Evolutionary conservation across 1,140 invertebrate genomes (phyloP).

Genomic region (Cephus cinctus): DNA sequence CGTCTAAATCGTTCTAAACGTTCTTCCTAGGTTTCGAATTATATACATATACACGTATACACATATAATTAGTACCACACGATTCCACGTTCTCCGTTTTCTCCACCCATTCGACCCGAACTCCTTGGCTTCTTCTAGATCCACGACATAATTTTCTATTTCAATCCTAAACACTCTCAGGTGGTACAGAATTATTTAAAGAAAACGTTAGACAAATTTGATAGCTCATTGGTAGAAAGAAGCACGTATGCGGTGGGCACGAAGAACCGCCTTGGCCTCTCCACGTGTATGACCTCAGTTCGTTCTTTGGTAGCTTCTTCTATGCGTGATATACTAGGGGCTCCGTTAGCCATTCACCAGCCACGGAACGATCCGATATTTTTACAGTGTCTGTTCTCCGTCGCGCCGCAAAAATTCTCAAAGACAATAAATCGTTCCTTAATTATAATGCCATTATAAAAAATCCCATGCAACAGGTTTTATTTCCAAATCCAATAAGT

Average conservation of each 20-base stretch:
- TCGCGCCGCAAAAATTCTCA: not conserved
- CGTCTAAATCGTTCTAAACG: too few relatives aligned
- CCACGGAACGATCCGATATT: not conserved
- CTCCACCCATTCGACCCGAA: too few relatives aligned
- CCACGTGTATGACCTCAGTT: slow-evolving; percentile 22
- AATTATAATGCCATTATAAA: too few relatives aligned
- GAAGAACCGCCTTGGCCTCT: slow-evolving; percentile 9
- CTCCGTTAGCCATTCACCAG: too few relatives aligned
- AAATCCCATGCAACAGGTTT: too few relatives aligned
- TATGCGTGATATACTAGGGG: not conserved
- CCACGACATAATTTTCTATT: not conserved
- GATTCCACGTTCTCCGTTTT: not conserved
- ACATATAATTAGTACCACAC: too few relatives aligned
- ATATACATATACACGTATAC: too few relatives aligned
- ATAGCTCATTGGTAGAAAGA: not conserved
- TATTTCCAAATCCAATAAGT: too few relatives aligned
- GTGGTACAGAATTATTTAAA: not conserved
- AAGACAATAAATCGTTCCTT: too few relatives aligned
- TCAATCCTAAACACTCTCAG: not conserved
- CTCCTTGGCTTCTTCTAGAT: not conserved
- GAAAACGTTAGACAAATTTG: not conserved
- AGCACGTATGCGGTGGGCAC: not conserved
- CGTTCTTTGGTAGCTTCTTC: slow-evolving; percentile 10
- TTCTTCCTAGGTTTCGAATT: too few relatives aligned
- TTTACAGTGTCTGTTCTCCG: not conserved